Evolutionary conservation across 2,888 invertebrate species (phyloP).

Genomic region (Mimumesa dahlbomi): DNA sequence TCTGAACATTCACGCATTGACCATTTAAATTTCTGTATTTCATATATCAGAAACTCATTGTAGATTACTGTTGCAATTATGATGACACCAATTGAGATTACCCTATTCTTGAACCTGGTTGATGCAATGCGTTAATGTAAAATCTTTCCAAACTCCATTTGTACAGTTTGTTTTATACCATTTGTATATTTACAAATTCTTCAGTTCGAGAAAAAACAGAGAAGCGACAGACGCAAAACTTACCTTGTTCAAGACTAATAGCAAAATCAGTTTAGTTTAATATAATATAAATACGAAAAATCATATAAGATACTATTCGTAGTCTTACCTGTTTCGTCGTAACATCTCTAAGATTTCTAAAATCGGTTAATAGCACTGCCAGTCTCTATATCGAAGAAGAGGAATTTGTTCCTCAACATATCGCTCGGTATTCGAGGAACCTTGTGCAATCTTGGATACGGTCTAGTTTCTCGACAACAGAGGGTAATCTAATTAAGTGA

Average conservation of each 20-base stretch:
- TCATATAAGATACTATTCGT: constrained; percentile 1
- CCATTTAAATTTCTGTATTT: constrained; percentile 82
- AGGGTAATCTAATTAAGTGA: constrained; percentile 36
- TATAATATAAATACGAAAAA: neutral
- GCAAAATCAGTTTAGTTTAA: constrained; percentile 1
- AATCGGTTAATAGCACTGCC: constrained; percentile 15
- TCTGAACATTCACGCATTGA: constrained; percentile 77
- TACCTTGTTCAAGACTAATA: neutral
- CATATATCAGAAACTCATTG: constrained; percentile 83
- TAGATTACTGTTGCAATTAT: constrained; percentile 77
- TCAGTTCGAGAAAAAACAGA: neutral
- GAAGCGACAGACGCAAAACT: neutral
- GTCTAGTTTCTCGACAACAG: constrained; percentile 12
- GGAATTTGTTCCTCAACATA: constrained; percentile 12
- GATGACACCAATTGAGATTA: constrained; percentile 40
- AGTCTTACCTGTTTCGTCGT: constrained; percentile 59
- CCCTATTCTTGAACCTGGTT: constrained; percentile 55
- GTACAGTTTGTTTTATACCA: too few relatives aligned
- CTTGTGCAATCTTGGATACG: constrained; percentile 5
- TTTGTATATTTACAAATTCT: too few relatives aligned
- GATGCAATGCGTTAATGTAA: neutral
- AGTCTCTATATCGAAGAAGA: constrained; percentile 11
- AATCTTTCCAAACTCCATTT: too few relatives aligned
- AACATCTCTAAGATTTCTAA: constrained; percentile 46
- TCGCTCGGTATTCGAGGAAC: neutral